Conservation (phyloP, 2,113 vertebrate genomes). For the Pituophis catenifer region DNA sequence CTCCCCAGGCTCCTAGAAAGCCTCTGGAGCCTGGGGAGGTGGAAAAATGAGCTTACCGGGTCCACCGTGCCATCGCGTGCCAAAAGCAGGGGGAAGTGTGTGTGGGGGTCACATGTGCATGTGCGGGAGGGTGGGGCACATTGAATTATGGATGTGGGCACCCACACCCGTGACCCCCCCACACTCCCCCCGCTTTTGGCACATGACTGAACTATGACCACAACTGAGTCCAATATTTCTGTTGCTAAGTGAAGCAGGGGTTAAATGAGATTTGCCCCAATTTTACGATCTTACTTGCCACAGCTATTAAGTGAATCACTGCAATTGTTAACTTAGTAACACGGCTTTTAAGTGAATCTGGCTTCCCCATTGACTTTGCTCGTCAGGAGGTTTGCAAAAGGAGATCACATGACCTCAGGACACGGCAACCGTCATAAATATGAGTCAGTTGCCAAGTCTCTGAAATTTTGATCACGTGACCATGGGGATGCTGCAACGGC, state of each 20-base stretch:
- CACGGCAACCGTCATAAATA: background rate
- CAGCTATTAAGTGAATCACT: background rate
- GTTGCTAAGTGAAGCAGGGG: background rate
- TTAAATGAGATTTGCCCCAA: background rate
- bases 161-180: too few species aligned
- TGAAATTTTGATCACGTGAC: background rate
- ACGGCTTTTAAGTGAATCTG: background rate
- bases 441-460: background rate
- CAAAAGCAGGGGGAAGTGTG: too few species aligned
- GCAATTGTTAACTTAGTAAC: background rate
- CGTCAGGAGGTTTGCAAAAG: background rate
- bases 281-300: background rate
- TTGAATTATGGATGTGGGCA: too few species aligned
- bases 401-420: rapidly evolving
- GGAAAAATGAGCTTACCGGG: too few species aligned
- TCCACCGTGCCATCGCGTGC: too few species aligned
- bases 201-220: background rate
- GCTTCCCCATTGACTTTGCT: background rate
- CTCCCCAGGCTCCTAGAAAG: too few species aligned
- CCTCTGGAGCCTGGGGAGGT: too few species aligned
- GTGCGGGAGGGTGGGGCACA: too few species aligned
- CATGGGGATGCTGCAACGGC: background rate
- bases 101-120: too few species aligned
- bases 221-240: background rate
- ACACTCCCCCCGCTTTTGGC: too few species aligned